Percentiles rank a stretch among this genome's conserved stretches.
Conservation (phyloP, 2,888 invertebrate genomes). For the Lampropteryx suffumata region DNA sequence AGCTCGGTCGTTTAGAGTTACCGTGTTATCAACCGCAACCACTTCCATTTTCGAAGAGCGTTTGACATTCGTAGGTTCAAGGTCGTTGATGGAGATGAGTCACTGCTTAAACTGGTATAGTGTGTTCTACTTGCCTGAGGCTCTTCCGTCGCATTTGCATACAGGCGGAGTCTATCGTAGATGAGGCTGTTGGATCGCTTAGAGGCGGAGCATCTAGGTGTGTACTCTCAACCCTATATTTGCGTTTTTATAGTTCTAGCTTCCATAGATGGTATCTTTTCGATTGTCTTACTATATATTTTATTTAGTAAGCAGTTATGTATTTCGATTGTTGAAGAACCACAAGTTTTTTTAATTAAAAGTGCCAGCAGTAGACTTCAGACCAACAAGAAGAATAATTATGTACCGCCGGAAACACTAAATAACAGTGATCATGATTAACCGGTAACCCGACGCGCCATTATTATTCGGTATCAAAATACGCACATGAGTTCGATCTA, state of each 20-base stretch:
- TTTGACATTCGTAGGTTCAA: neutral
- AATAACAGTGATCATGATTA: no score
- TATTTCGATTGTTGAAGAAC: no score
- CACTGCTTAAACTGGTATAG: conserved; percentile 25
- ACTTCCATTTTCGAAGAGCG: neutral
- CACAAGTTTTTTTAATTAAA: no score
- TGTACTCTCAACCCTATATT: conserved; percentile 17
- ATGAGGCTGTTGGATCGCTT: conserved; percentile 59
- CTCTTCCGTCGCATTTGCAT: conserved; percentile 72
- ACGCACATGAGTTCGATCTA: conserved; percentile 17
- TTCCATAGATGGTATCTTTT: conserved; percentile 13
- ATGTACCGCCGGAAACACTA: no score
- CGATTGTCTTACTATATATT: neutral
- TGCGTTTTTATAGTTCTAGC: conserved; percentile 18
- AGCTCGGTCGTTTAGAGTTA: neutral
- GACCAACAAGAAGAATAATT: no score
- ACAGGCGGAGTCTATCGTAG: conserved; percentile 71
- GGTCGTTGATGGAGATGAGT: conserved; percentile 28
- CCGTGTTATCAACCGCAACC: neutral
- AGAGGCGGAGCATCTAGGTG: conserved; percentile 50
- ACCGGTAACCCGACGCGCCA: neutral
- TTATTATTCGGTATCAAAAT: conserved; percentile 10
- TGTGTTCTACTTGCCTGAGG: conserved; percentile 46
- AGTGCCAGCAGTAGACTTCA: no score
- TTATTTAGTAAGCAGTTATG: no score